Base-by-base conservation (phyloP, 2,113 vertebrate genomes). In the Rhegmatorhina hoffmannsi region DNA sequence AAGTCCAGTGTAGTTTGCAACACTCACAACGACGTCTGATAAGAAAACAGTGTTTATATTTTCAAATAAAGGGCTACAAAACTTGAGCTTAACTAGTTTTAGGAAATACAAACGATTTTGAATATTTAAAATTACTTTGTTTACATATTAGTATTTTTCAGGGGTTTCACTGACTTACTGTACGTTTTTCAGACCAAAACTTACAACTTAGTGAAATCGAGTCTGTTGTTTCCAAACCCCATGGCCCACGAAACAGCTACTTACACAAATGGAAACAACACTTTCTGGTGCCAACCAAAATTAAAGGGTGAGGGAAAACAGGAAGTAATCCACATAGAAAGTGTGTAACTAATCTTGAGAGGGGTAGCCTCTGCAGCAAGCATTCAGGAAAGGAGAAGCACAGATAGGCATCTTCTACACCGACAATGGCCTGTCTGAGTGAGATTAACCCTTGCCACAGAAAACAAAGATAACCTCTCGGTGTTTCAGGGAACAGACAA, bases 371-470 rank as follows among this genome's bases (percentile, higher is more conserved):
- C 83, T 81, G 76, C 73, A 92, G 89, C 64, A 88, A 89, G 60
- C 73, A 19, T 17, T 92, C 83, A 75, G 83, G 80, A 86, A 93
- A 69, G 60, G 72, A 89, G 76, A 90, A 78, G 52, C 19, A 56
- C 15, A 78, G 93, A 97, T 92, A 95, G 80, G 75, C 34, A 95
- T 93, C 90, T 95, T 66, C 87, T 66, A 33, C 78, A 31, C 78
- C 36, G 47, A 94, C 89, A 93, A 80, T 69, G 88, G 92, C 60
- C 83, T 75, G 76, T 90, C 92, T 96, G 86, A 88, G 80, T 0
- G 0, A 97, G 92, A 90, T 95, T 96, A 97, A 96, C 94, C 93
- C 93, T 94, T 92, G 85, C 94, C 84, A 95, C 76, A 93, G 66
- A 90, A 89, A 92, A 78, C 64, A 81, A 90, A 91, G 88, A 95